A percentile compares a stretch with the other conserved stretches of the same genome.
These are phyloP conservation scores for Hippocampus guttulatus DNA, from an alignment of 2,113 vertebrate species.

Conservation along the genomic window DNA sequence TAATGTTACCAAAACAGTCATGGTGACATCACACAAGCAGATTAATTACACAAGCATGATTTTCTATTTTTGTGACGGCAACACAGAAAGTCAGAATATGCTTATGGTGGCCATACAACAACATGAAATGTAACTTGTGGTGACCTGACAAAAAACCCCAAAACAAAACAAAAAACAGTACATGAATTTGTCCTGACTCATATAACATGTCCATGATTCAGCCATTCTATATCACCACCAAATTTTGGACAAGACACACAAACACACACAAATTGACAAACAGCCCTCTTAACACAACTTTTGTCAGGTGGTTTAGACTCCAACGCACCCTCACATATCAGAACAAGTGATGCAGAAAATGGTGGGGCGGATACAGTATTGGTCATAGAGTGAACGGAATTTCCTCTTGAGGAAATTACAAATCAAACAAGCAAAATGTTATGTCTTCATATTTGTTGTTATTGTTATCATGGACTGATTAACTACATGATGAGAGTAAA, in stretches of 20 bases:
- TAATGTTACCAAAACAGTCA: not conserved
- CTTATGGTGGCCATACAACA: not conserved
- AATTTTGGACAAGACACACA: not conserved
- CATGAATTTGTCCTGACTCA: no score
- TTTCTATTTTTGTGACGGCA: not conserved
- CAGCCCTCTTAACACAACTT: no score
- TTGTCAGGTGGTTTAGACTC: not conserved
- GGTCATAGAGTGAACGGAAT: no score
- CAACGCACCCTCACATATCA: not conserved
- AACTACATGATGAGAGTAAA: not conserved
- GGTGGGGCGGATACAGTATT: no score
- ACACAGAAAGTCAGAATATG: not conserved
- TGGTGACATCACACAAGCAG: not conserved
- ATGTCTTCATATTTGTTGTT: no score
- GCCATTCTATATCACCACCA: not conserved
- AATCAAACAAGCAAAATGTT: no score
- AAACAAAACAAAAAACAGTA: no score
- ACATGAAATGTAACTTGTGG: not conserved
- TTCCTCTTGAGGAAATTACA: no score
- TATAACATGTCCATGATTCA: not conserved
- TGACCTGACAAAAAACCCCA: not conserved
- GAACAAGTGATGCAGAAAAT: no score
- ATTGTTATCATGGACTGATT: no score
- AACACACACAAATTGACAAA: no score
- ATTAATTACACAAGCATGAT: not conserved